Conservation (phyloP, 2,797 vertebrate species). For the Petrocephalus sullivani region DNA sequence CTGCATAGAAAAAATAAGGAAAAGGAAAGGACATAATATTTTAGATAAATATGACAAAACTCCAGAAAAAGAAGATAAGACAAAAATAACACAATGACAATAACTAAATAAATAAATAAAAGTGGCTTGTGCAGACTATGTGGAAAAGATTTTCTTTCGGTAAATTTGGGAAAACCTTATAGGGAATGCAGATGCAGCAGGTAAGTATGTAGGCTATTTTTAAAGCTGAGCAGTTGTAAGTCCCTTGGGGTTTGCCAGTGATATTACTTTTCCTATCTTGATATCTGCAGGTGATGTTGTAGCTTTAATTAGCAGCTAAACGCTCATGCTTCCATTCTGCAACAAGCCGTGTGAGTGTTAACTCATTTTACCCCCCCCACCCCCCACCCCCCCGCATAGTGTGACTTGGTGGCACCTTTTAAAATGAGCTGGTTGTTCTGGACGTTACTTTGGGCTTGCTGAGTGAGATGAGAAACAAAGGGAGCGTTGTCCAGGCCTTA, state of each 20-base stretch:
- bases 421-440: background rate
- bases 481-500: constrained; percentile 1
- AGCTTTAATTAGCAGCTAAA: constrained; percentile 31
- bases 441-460: background rate
- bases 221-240: constrained; percentile 13
- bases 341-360: no score
- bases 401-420: background rate
- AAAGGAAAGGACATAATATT: no score
- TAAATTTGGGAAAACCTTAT: constrained; percentile 25
- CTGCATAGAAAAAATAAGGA: no score
- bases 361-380: no score
- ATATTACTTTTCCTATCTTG: background rate
- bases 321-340: constrained; percentile 24
- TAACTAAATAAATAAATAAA: no score
- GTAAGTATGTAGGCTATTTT: constrained; percentile 25
- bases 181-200: constrained; percentile 22
- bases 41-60: no score
- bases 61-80: no score
- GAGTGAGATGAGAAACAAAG: background rate
- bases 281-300: constrained; percentile 27
- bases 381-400: background rate
- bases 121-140: no score
- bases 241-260: constrained; percentile 24
- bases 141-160: background rate
- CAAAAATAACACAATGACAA: no score